Conservation (phyloP, 64 coral and sea anemone genomes). For the Montipora cactus region DNA sequence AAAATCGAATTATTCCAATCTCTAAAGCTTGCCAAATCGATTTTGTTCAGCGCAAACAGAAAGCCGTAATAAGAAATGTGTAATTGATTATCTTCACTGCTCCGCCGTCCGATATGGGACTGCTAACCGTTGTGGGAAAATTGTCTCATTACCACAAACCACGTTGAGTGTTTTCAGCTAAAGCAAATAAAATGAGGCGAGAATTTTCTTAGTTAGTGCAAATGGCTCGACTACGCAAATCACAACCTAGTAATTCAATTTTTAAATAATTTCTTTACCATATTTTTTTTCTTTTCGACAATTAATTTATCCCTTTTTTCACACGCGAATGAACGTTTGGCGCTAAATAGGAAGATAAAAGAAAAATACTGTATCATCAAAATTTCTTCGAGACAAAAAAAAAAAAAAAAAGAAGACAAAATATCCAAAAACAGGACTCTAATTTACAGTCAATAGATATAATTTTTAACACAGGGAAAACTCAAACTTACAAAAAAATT, state of each 20-base stretch:
- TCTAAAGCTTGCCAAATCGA: slow-evolving; percentile 34
- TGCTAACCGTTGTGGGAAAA: slow-evolving; percentile 9
- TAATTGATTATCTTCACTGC: slow-evolving; percentile 18
- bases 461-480: too few relatives aligned
- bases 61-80: slow-evolving; percentile 30
- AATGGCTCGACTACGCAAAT: not conserved
- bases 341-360: not conserved
- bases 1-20: slow-evolving; percentile 36
- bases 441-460: too few relatives aligned
- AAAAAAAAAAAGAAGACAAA: not conserved
- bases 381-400: not conserved
- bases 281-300: not conserved
- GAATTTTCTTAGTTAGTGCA: not conserved
- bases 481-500: not conserved
- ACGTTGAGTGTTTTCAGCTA: not conserved
- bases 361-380: not conserved
- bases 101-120: not conserved
- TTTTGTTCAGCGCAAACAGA: slow-evolving; percentile 35
- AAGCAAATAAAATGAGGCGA: not conserved
- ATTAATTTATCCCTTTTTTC: not conserved
- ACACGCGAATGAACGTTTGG: not conserved
- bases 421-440: too few relatives aligned
- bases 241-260: not conserved
- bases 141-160: not conserved
- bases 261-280: not conserved